phyloP scores from a whole-genome alignment of 2,888 invertebrate species.

The Tillus elongatus region DNA sequence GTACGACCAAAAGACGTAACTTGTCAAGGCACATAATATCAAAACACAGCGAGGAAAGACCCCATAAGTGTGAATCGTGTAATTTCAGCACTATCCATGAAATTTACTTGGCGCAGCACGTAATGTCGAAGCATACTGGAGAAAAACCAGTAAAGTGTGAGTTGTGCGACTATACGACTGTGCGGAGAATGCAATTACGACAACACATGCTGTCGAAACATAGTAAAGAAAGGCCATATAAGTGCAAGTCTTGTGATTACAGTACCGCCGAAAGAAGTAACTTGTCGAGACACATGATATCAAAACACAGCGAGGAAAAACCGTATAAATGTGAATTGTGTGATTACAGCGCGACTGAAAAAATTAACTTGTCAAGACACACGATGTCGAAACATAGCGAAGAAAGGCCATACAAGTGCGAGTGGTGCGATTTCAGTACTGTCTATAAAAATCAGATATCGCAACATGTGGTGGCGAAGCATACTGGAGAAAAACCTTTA shows the following conservation, averaged over 20 bases:
- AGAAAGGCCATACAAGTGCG: conserved; percentile 5
- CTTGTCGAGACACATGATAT: conserved; percentile 4
- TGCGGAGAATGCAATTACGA: conserved; percentile 4
- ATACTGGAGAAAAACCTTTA: no score
- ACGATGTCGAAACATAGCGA: conserved; percentile 2
- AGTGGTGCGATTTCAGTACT: conserved; percentile 7
- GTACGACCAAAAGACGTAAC: not conserved
- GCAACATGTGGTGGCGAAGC: no score
- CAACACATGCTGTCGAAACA: conserved; percentile 5
- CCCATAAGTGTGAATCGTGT: conserved; percentile 5
- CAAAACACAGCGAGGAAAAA: conserved; percentile 5
- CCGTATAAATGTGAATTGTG: conserved; percentile 8
- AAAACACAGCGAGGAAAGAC: conserved; percentile 1
- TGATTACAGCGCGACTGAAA: conserved; percentile 8
- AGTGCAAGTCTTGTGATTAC: conserved; percentile 8
- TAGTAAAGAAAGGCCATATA: conserved; percentile 6
- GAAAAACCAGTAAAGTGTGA: conserved; percentile 7
- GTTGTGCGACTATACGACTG: conserved; percentile 6
- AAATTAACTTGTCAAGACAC: conserved; percentile 5
- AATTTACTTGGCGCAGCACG: conserved; percentile 3
- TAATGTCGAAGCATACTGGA: not conserved
- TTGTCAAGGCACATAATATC: conserved; percentile 4
- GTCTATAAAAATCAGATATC: no score
- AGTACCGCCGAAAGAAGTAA: conserved; percentile 3
- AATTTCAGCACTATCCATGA: conserved; percentile 3